Evolutionary conservation across 2,888 invertebrate genomes (phyloP), one percentile per base, ranked within the genome.

Genomic region (Eumerus sabulonum): DNA sequence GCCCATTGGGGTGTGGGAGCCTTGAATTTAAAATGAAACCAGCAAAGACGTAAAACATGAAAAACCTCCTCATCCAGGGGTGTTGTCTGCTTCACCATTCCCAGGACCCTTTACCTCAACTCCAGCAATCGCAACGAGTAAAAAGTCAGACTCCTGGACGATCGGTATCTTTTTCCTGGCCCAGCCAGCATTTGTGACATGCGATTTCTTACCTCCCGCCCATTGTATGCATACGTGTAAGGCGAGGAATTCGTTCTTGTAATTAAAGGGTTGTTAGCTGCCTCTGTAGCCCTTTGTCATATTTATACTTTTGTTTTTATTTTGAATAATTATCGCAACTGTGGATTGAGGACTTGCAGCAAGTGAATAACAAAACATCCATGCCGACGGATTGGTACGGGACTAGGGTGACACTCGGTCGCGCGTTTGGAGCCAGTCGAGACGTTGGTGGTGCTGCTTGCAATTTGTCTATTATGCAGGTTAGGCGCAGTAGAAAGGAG

Each of bases 1-100:
- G n/a, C n/a, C n/a, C n/a, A 27, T 40, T 47, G 48, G 38, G 48
- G 38, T 14, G 17, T 18, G 44, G 27, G 62, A 12, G 50, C 62
- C 67, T 63, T 53, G 48, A 68, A 54, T 79, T 72, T 27, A 27
- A 27, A 27, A 27, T 27, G 27, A 27, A 27, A 27, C 27, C 27
- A 27, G 7, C 2, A 27, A 27, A 27, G 7, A 27, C 2, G 7
- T 4, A 27, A 27, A 27, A 27, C 7, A 57, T 35, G 56, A 73
- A 63, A 76, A 71, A 1, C 38, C 60, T 36, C 57, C 19, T 47
- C 54, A 9, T 64, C 11, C 36, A 51, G 53, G 74, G 79, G 79
- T 73, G 79, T 56, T 60, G 79, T 79, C 79, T 79, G 70, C 19
- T 36, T 59, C 63, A 73, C 68, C 67, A 42, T 18, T 13, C 45